Percentiles rank a stretch among this genome's conserved stretches.
Evolutionary conservation across 2,113 vertebrate species (phyloP).

Genomic region (Saccopteryx leptura): DNA sequence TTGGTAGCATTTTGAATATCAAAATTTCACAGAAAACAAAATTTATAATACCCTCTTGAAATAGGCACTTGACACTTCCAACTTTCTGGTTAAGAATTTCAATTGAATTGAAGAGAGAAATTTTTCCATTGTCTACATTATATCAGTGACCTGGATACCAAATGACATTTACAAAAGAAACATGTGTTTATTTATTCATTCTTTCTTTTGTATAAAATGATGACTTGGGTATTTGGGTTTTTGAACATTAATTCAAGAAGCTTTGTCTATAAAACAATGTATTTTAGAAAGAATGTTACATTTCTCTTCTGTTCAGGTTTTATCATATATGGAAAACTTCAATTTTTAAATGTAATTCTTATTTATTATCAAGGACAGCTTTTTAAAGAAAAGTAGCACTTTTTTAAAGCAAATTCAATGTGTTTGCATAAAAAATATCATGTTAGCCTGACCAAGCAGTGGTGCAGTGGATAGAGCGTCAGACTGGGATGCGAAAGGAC

Average conservation of each 20-base stretch:
- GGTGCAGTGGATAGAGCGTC: no score
- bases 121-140: not conserved
- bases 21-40: not conserved
- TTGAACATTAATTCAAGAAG: constrained; percentile 4
- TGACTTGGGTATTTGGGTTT: not conserved
- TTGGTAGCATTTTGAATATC: not conserved
- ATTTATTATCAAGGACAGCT: constrained; percentile 68
- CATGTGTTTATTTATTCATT: not conserved
- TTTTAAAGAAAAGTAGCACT: constrained; percentile 71
- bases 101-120: not conserved
- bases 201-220: not conserved
- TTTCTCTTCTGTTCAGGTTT: constrained; percentile 39
- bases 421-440: constrained; percentile 79
- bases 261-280: constrained; percentile 38
- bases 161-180: constrained; percentile 34
- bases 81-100: not conserved
- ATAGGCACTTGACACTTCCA: not conserved
- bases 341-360: constrained; percentile 60
- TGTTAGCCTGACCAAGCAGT: constrained; percentile 40
- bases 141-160: not conserved
- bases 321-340: constrained; percentile 65
- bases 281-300: constrained; percentile 6
- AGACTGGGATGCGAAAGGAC: no score
- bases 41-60: not conserved
- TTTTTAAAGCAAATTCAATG: constrained; percentile 68